Evolutionary conservation across 2,888 invertebrate genomes (phyloP).

Genomic region (Dioctria rufipes): DNA sequence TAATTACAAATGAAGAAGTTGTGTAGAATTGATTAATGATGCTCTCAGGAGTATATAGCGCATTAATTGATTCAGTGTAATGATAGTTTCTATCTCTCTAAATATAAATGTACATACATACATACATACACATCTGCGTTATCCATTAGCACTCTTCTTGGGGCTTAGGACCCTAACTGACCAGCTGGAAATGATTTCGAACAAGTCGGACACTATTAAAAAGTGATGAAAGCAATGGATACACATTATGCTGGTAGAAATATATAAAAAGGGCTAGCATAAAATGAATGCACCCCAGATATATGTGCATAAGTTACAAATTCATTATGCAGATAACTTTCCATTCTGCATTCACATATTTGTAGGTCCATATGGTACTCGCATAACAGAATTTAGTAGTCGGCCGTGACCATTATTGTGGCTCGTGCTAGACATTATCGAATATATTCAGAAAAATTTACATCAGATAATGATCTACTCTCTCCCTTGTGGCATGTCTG

Average conservation of each 20-base stretch:
- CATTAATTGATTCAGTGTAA: no score
- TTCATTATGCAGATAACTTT: conserved; percentile 33
- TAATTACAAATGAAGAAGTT: no score
- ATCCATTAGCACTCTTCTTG: no score
- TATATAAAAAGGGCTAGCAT: neutral
- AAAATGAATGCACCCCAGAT: conserved; percentile 26
- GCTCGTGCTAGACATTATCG: conserved; percentile 40
- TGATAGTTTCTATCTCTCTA: no score
- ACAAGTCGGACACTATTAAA: no score
- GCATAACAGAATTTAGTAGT: neutral
- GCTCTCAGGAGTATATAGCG: no score
- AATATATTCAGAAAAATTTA: conserved; percentile 40
- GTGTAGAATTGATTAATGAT: no score
- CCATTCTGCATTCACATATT: neutral
- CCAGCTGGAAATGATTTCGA: no score
- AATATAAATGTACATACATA: no score
- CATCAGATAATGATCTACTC: conserved; percentile 43
- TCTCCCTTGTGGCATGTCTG: conserved; percentile 30
- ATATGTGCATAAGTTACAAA: conserved; percentile 44
- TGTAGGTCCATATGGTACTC: conserved; percentile 42
- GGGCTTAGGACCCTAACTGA: no score
- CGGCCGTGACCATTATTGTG: conserved; percentile 35
- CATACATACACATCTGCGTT: no score
- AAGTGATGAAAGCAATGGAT: no score
- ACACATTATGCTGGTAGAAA: neutral